Conservation (phyloP, 2,113 vertebrate genomes). For the Ochotona princeps region DNA sequence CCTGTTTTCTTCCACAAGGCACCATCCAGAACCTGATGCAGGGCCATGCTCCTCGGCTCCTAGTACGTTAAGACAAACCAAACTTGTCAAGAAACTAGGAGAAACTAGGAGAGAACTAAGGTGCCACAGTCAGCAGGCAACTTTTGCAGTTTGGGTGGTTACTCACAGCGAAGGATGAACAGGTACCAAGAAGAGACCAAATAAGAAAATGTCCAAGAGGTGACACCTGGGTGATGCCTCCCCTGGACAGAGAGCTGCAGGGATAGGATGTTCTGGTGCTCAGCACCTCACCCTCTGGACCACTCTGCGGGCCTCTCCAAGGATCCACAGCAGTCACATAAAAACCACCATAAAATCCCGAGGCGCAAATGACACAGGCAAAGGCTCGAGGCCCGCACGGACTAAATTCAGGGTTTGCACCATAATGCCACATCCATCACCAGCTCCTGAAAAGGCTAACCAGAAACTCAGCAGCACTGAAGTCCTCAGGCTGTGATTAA, state of each 20-base stretch:
- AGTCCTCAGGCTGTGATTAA: slow-evolving; percentile 58
- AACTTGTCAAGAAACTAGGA: too few relatives aligned
- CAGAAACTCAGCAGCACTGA: slow-evolving; percentile 18
- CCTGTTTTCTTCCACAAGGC: too few relatives aligned
- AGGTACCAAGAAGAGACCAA: neutral
- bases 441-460: slow-evolving; percentile 54
- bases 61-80: too few relatives aligned
- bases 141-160: neutral
- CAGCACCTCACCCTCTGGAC: neutral
- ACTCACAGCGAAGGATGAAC: neutral
- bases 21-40: too few relatives aligned
- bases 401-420: neutral
- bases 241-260: neutral
- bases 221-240: neutral
- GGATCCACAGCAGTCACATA: too few relatives aligned
- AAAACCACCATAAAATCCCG: neutral
- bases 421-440: neutral
- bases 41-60: too few relatives aligned
- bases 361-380: neutral
- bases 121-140: neutral
- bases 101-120: neutral
- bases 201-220: neutral
- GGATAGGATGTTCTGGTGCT: neutral
- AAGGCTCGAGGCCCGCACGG: neutral
- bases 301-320: neutral